Evolutionary conservation across 1,140 invertebrate genomes (phyloP), one percentile per base, ranked within the genome.

Genomic region (Drosophila rufa): DNA sequence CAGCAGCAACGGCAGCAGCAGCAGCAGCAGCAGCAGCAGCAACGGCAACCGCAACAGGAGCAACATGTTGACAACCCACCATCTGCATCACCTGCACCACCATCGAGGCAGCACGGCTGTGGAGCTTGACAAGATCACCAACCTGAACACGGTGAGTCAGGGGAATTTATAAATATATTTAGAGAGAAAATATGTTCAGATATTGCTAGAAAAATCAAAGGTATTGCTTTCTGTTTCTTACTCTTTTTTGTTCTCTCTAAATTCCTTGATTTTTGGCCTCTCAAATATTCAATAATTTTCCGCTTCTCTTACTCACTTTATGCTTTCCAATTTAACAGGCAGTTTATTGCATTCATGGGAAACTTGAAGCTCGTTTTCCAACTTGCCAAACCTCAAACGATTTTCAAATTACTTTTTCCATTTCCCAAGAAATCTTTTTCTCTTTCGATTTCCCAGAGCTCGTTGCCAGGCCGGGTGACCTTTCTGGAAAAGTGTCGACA

Each of bases 51-150:
- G 30, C 30, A 48, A 62, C 42, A 60, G 19, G 48, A 58, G 58
- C 81, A 90, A 90, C 53, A 92, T 92, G 91, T 86, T 92, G 82
- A 92, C 91, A 15, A 92, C 91, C 69, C 91, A 92, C 87, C 91
- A 92, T 74, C 73, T 92, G 84, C 91, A 91, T 68, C 91, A 92
- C 51, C 70, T 92, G 77, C 87, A 92, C 68, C 91, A 92, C 80
- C 91, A 92, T 76, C 87, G 91, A 50, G 89, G 91, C 77, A 91
- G 86, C 46, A 91, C 87, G 69, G 84, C 91, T 12, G 77, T 92
- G 43, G 91, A 92, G 50, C 74, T 92, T 75, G 91, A 92, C 61
- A 92, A 92, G 73, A 79, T 92, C 27, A 92, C 87, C 62, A 92
- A 92, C 61, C 82, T 92, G 55, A 92, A 91, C 68, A 89, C 87